Evolutionary conservation across 2,113 vertebrate species (phyloP).

Genomic region (Vulpes lagopus): DNA sequence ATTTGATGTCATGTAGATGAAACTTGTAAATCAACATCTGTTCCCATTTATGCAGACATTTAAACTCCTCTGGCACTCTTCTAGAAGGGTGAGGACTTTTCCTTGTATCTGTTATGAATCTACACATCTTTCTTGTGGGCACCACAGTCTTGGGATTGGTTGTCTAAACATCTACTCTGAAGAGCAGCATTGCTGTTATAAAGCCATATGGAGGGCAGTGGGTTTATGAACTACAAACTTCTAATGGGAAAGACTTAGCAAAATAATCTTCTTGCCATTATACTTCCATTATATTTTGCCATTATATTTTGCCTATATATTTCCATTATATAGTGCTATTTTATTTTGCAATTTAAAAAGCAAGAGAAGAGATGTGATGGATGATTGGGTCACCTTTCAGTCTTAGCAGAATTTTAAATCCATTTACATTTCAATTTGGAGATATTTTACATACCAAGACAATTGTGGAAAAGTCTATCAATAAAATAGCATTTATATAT

Average conservation of each 20-base stretch:
- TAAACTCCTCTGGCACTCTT: conserved; percentile 31
- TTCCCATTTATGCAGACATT: conserved; percentile 63
- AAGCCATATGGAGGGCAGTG: background rate
- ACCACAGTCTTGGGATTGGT: background rate
- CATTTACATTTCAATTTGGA: background rate
- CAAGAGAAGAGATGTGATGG: background rate
- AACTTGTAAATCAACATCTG: conserved; percentile 70
- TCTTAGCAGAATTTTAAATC: conserved; percentile 33
- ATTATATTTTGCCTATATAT: background rate
- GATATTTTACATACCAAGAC: background rate
- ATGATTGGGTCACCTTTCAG: background rate
- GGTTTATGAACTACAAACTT: background rate
- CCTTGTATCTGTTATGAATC: conserved; percentile 34
- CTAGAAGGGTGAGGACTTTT: conserved; percentile 32
- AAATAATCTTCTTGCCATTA: background rate
- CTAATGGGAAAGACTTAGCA: background rate
- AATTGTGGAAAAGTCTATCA: background rate
- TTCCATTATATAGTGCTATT: background rate
- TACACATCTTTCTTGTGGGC: conserved; percentile 54
- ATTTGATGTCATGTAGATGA: conserved; percentile 61
- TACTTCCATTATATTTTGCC: background rate
- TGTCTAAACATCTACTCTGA: conserved; percentile 13
- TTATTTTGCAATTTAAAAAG: background rate
- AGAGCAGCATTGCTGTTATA: background rate
- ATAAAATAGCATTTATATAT: background rate